A percentile compares a stretch with the other conserved stretches of the same genome.
These are phyloP conservation scores for Oreocharis arfaki DNA, from an alignment of 2,113 vertebrate genomes.

Conservation along the genomic window DNA sequence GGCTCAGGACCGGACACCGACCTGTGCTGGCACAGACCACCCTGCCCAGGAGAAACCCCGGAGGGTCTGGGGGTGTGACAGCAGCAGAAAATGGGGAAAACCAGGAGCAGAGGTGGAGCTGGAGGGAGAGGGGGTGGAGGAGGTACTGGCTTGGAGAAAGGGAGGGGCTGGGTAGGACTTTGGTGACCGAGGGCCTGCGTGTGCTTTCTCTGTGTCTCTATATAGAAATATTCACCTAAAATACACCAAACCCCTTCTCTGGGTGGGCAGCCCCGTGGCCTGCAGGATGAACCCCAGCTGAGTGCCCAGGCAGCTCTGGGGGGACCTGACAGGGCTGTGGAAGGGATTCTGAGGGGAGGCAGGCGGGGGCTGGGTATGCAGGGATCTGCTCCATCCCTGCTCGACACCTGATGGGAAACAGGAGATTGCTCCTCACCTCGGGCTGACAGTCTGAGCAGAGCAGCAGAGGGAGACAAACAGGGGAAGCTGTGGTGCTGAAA, in stretches of 20 bases:
- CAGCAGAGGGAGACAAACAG: not conserved
- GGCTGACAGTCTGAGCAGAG: not conserved
- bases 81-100: not conserved
- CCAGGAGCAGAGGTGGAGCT: not conserved
- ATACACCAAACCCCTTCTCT: fast-evolving
- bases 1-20: not conserved
- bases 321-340: fast-evolving
- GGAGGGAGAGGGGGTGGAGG: not conserved
- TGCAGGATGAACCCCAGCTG: fast-evolving
- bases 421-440: not conserved
- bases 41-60: not conserved
- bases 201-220: too few species aligned
- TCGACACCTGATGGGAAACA: not conserved
- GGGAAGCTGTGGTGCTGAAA: not conserved
- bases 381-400: not conserved
- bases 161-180: fast-evolving
- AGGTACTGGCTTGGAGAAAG: not conserved
- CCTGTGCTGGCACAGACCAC: fast-evolving
- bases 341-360: too few species aligned
- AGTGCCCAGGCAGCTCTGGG: not conserved
- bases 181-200: too few species aligned
- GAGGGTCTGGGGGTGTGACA: not conserved
- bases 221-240: not conserved
- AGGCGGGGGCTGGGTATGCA: too few species aligned
- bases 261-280: fast-evolving